A percentile compares a stretch with the other conserved stretches of the same genome.
These are phyloP conservation scores for Toxotes lorentzi DNA, from an alignment of 2,797 vertebrate genomes.

Conservation along the genomic window DNA sequence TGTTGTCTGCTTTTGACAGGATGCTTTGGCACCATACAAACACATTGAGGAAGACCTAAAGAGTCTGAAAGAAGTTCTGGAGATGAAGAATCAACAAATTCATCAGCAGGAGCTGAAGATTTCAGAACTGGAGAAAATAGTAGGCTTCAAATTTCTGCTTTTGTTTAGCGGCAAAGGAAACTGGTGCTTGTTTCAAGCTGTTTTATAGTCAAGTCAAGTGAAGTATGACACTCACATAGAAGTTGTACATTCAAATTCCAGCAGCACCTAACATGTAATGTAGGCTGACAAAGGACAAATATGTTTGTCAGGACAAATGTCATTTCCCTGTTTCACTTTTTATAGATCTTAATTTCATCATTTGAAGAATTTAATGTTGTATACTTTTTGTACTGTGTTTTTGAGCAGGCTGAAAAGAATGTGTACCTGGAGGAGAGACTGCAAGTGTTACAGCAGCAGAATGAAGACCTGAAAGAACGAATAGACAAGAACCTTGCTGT, in stretches of 20 bases:
- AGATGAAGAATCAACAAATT: conserved; percentile 98
- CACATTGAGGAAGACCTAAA: conserved; percentile 96
- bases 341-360: background rate
- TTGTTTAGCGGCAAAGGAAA: background rate
- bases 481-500: conserved; percentile 94
- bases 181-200: background rate
- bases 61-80: conserved; percentile 94
- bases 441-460: conserved; percentile 96
- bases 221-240: background rate
- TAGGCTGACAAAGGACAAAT: too few species aligned
- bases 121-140: conserved; percentile 94
- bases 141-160: conserved; percentile 81
- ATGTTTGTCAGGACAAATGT: background rate
- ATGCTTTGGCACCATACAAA: conserved; percentile 92
- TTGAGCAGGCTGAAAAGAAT: conserved; percentile 94
- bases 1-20: conserved; percentile 76
- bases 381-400: conserved; percentile 58
- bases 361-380: conserved; percentile 81
- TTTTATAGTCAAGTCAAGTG: background rate
- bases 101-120: conserved; percentile 96
- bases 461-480: conserved; percentile 94
- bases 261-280: background rate
- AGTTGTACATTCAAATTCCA: background rate
- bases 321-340: background rate
- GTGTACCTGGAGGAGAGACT: conserved; percentile 94